These are phyloP conservation scores for Oxytorus armatus DNA, from an alignment of 2,888 invertebrate species.

Conservation along the genomic window DNA sequence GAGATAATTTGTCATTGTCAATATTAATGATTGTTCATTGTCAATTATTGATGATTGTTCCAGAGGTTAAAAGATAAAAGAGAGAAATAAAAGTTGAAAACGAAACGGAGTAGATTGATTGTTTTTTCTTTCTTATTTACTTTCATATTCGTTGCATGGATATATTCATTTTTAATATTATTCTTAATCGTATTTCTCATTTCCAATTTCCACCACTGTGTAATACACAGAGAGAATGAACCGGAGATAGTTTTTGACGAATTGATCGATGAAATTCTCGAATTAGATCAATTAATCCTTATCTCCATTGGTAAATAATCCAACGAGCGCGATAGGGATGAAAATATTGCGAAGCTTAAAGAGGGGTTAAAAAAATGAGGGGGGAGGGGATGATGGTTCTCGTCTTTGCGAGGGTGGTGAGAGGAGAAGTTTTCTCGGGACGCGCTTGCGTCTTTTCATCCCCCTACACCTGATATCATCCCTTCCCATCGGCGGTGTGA, in stretches of 20 bases:
- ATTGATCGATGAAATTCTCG: constrained; percentile 11
- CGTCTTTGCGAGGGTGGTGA: neutral
- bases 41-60: no score
- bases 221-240: neutral
- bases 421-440: constrained; percentile 26
- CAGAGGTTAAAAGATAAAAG: no score
- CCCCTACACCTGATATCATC: constrained; percentile 7
- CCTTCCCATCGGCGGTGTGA: constrained; percentile 20
- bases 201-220: no score
- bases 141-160: no score
- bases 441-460: constrained; percentile 54
- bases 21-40: no score
- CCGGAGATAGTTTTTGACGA: constrained; percentile 6
- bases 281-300: constrained; percentile 33
- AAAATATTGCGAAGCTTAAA: constrained; percentile 32
- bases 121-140: neutral
- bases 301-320: constrained; percentile 39
- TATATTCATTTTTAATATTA: no score
- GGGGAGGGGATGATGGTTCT: neutral
- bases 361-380: neutral
- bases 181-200: no score
- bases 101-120: no score
- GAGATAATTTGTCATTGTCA: neutral
- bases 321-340: neutral
- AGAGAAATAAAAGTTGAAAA: no score